Base-by-base conservation (phyloP, 2,113 vertebrate genomes). In the Anser cygnoides region DNA sequence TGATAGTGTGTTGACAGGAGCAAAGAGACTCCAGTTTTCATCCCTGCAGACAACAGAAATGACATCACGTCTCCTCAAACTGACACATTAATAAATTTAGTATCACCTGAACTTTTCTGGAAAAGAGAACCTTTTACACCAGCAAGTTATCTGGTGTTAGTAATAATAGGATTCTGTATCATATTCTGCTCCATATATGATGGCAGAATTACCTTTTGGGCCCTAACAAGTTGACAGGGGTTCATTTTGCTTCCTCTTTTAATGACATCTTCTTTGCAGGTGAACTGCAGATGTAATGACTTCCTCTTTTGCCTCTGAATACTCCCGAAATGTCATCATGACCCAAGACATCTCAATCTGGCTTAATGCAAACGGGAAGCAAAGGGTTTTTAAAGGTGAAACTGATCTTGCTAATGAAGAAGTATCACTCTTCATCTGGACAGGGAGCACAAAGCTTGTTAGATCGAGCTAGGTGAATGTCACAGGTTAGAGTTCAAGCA, bases 31-130 rank as follows among this genome's bases (percentile, higher is more conserved):
- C 97, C 97, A 92, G 97, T 98, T 98, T 97, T 98, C 98, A 98
- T 97, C 96, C 98, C 98, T 94, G 90, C 97, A 98, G 98, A 98
- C 98, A 98, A 98, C 97, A 98, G 98, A 97, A 97, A 97, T 98
- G 98, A 98, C 98, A 98, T 98, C 98, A 98, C 97, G 50, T 98
- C 97, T 95, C 95, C 97, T 98, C 98, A 98, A 97, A 98, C 97
- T 99, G 98, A 98, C 98, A 98, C 98, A 96, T 98, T 99, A 99
- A 99, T 99, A 99, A 99, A 99, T 99, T 98, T 98, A 98, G 98
- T 98, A 98, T 98, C 98, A 99, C 98, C 98, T 99, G 98, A 99
- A 99, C 98, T 99, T 99, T 98, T 98, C 98, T 98, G 97, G 97
- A 88, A 97, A 97, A 95, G 92, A 94, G 90, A 98, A 98, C 98